Conservation (phyloP, 2,888 invertebrate genomes). For the Epinotia ramella region DNA sequence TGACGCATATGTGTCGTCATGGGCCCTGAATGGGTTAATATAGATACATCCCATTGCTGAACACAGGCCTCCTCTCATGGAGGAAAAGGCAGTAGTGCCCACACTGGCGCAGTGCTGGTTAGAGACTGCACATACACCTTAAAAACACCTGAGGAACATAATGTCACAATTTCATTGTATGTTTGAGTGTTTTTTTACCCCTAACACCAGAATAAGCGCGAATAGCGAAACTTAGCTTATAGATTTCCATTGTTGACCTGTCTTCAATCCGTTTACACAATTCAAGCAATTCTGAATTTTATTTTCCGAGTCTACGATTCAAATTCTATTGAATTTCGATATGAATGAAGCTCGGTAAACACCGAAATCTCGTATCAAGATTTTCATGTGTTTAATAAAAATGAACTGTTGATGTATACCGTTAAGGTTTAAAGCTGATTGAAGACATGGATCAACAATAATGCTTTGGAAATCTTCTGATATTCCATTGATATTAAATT, state of each 20-base stretch:
- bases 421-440: background rate
- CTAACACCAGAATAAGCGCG: background rate
- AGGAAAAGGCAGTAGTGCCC: too few species aligned
- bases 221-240: background rate
- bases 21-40: too few species aligned
- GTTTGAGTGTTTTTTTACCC: background rate
- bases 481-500: slow-evolving; percentile 40
- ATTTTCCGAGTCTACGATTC: background rate
- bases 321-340: slow-evolving; percentile 2
- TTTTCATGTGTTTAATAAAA: background rate
- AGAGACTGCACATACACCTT: too few species aligned
- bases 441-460: background rate
- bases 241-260: slow-evolving; percentile 6
- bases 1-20: too few species aligned
- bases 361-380: background rate
- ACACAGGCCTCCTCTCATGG: too few species aligned
- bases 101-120: too few species aligned
- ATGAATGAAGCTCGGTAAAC: background rate
- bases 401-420: background rate
- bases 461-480: background rate
- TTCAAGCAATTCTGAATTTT: background rate
- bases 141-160: too few species aligned
- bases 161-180: too few species aligned
- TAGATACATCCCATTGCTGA: too few species aligned
- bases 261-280: background rate